Conservation (phyloP, 2,113 vertebrate species). For the Tachuris rubrigastra region DNA sequence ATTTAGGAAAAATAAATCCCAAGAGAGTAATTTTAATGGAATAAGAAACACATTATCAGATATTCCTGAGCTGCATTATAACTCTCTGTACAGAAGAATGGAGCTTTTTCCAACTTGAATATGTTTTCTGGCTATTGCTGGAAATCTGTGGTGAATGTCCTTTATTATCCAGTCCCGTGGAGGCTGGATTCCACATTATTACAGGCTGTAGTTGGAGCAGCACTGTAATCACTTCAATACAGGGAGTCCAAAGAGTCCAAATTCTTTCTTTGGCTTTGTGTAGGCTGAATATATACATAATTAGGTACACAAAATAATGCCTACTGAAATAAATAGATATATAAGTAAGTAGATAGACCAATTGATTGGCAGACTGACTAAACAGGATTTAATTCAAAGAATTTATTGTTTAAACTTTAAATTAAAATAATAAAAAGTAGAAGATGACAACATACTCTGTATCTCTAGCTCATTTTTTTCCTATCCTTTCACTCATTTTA, state of each 20-base stretch:
- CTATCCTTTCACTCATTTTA: background rate
- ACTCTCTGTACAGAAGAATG: background rate
- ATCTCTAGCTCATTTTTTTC: background rate
- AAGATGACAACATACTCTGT: background rate
- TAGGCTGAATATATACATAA: background rate
- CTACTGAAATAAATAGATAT: background rate
- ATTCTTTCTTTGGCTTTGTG: background rate
- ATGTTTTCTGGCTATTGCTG: background rate
- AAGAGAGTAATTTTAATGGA: background rate
- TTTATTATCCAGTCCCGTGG: background rate
- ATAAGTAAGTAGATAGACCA: background rate
- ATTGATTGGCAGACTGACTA: background rate
- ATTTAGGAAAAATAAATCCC: background rate
- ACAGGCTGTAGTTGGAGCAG: background rate
- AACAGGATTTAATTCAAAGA: background rate
- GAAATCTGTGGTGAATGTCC: background rate
- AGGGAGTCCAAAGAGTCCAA: background rate
- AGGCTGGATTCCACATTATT: background rate
- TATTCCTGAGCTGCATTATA: background rate
- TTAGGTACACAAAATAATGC: background rate
- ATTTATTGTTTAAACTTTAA: background rate
- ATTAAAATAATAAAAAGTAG: background rate
- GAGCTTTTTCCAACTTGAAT: background rate
- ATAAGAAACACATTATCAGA: background rate
- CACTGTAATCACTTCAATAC: background rate